These are phyloP conservation scores for Pentamera pediparva DNA, from an alignment of 53 echinoderm and acorn worm species.

Conservation along the genomic window DNA sequence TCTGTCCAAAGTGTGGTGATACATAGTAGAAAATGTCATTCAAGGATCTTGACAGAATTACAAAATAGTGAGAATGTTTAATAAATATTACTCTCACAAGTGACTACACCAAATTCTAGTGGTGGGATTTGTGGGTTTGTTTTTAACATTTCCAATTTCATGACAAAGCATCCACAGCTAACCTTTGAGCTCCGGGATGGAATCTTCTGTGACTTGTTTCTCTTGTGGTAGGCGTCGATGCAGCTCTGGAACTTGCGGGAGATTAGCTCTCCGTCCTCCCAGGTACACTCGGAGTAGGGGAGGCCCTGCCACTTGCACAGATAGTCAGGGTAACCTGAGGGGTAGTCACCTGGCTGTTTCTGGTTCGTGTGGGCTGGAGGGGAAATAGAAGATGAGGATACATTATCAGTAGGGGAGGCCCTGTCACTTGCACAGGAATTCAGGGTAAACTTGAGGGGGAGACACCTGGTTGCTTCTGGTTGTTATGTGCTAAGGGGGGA, in stretches of 20 bases:
- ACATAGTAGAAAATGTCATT: too few relatives aligned
- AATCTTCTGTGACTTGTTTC: constrained; percentile 74
- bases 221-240: constrained; percentile 68
- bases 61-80: too few relatives aligned
- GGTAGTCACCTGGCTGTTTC: constrained; percentile 66
- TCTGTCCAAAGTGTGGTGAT: too few relatives aligned
- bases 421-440: too few relatives aligned
- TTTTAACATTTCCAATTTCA: too few relatives aligned
- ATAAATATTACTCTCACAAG: too few relatives aligned
- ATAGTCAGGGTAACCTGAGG: constrained; percentile 71
- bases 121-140: too few relatives aligned
- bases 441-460: too few relatives aligned
- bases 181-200: constrained; percentile 89
- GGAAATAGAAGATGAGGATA: neutral
- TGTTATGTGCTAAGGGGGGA: neutral
- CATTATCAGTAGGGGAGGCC: too few relatives aligned
- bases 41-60: too few relatives aligned
- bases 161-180: neutral
- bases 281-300: constrained; percentile 89
- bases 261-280: constrained; percentile 94
- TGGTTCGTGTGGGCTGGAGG: constrained; percentile 62
- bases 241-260: constrained; percentile 75
- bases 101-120: too few relatives aligned
- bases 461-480: too few relatives aligned
- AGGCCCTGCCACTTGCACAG: constrained; percentile 95